phyloP scores from a whole-genome alignment of 2,797 vertebrate species.

The Trichosurus vulpecula region DNA sequence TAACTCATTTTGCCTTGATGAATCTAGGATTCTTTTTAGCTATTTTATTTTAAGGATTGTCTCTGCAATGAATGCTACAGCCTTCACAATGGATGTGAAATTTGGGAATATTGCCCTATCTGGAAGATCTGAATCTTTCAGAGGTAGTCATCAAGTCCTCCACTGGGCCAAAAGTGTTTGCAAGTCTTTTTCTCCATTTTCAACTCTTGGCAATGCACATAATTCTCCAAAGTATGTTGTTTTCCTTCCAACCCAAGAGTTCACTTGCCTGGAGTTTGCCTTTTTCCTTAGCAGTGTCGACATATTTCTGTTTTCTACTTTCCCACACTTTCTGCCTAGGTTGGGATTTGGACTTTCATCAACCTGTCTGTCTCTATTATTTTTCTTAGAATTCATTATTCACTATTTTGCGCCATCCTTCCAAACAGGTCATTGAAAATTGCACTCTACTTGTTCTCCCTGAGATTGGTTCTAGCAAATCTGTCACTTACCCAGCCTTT shows the following conservation, averaged over 20 bases:
- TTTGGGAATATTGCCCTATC: background rate
- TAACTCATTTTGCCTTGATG: background rate
- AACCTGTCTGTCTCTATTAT: constrained; percentile 52
- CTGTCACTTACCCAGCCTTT: background rate
- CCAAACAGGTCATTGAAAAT: constrained; percentile 38
- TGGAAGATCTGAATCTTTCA: constrained; percentile 53
- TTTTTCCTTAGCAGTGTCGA: constrained; percentile 21
- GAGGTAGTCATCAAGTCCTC: background rate
- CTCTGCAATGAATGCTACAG: constrained; percentile 13
- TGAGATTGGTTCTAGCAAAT: constrained; percentile 5
- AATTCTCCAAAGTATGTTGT: constrained; percentile 41
- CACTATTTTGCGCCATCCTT: background rate
- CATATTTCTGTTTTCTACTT: constrained; percentile 42
- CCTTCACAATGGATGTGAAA: constrained; percentile 17
- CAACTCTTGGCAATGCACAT: constrained; percentile 39
- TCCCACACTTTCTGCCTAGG: constrained; percentile 59
- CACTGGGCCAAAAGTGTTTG: background rate
- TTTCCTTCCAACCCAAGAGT: constrained; percentile 54
- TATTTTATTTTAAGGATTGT: constrained; percentile 26
- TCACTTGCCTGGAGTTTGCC: constrained; percentile 50
- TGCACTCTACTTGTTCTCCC: background rate
- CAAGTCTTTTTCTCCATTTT: constrained; percentile 20
- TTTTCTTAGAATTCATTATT: background rate
- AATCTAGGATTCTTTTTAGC: background rate
- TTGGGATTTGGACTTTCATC: constrained; percentile 52